phyloP scores from a whole-genome alignment of 2,888 invertebrate species.

The Cotesia congregata region DNA sequence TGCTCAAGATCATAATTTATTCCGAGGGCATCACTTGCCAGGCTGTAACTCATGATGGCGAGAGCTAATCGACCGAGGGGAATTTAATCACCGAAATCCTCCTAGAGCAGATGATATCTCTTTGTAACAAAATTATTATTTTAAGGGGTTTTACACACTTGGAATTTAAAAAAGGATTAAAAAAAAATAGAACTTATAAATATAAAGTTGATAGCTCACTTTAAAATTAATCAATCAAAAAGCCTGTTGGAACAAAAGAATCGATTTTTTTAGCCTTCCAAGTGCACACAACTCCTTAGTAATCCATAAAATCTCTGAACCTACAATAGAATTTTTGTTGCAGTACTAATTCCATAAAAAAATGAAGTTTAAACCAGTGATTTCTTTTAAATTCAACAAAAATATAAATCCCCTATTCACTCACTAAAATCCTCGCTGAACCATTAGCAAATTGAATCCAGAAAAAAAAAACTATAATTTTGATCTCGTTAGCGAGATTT shows the following conservation, averaged over 20 bases:
- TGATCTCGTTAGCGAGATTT: background rate
- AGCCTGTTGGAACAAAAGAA: too few relatives aligned
- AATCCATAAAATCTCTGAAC: too few relatives aligned
- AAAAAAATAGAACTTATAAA: too few relatives aligned
- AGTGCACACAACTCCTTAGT: too few relatives aligned
- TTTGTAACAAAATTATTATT: background rate
- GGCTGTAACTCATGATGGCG: conserved; percentile 56
- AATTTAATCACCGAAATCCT: conserved; percentile 22
- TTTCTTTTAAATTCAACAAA: too few relatives aligned
- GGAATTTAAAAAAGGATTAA: too few relatives aligned
- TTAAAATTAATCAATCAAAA: too few relatives aligned
- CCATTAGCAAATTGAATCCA: background rate
- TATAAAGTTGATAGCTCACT: too few relatives aligned
- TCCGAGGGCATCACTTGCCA: conserved; percentile 54
- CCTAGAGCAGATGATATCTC: background rate
- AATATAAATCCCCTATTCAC: background rate
- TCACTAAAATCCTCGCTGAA: background rate
- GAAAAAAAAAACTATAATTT: background rate
- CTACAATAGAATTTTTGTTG: too few relatives aligned
- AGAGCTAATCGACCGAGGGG: conserved; percentile 52
- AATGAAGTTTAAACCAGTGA: too few relatives aligned
- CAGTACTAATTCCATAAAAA: too few relatives aligned
- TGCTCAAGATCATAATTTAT: conserved; percentile 51
- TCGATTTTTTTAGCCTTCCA: too few relatives aligned
- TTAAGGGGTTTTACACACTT: background rate